phyloP scores from a whole-genome alignment of 1,140 invertebrate genomes.

The Campodea augens region DNA sequence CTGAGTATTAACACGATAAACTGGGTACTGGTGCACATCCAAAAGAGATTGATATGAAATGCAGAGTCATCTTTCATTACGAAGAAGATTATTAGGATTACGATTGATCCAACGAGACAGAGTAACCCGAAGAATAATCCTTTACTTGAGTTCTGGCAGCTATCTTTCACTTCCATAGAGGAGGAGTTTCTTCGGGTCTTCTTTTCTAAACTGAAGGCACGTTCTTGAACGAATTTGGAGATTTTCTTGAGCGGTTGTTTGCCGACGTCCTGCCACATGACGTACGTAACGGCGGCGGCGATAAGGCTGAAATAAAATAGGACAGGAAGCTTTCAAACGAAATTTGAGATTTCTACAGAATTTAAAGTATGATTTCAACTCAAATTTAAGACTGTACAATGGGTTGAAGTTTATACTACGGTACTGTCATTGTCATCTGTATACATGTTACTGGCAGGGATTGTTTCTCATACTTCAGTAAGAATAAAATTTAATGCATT shows the following conservation, averaged over 20 bases:
- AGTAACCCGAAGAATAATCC: slow-evolving; percentile 39
- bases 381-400: too few relatives aligned
- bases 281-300: slow-evolving; percentile 37
- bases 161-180: slow-evolving; percentile 18
- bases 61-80: slow-evolving; percentile 36
- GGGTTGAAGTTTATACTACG: too few relatives aligned
- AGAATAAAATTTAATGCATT: too few relatives aligned
- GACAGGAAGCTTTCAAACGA: slow-evolving; percentile 10
- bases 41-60: slow-evolving; percentile 26
- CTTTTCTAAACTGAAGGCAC: neutral
- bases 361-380: too few relatives aligned
- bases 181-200: slow-evolving; percentile 5
- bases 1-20: slow-evolving; percentile 22
- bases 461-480: too few relatives aligned
- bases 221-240: slow-evolving; percentile 14
- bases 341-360: too few relatives aligned
- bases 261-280: slow-evolving; percentile 38
- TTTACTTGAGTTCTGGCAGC: slow-evolving; percentile 35
- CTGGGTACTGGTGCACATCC: slow-evolving; percentile 19
- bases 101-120: slow-evolving; percentile 35
- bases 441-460: too few relatives aligned
- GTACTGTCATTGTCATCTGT: too few relatives aligned
- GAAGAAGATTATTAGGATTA: slow-evolving; percentile 40
- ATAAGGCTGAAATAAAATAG: slow-evolving; percentile 27
- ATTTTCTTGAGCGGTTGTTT: slow-evolving; percentile 23